Base-by-base conservation (phyloP, 92 coral and sea anemone genomes). In the Galaxea fascicularis region DNA sequence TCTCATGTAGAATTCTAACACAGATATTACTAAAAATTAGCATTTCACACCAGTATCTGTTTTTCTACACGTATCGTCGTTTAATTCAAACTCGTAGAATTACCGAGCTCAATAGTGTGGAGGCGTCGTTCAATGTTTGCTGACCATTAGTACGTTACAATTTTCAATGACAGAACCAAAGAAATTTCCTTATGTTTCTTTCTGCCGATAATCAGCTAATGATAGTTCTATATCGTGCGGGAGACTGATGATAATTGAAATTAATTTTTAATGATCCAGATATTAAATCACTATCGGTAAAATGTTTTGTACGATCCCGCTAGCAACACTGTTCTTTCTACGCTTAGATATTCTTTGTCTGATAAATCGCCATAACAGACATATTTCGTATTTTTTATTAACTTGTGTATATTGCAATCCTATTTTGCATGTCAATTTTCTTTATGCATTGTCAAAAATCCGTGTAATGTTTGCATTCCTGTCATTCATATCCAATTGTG, bases 391-490 rank as follows among this genome's bases (percentile, higher is more conserved):
- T 69, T 69, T 69, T 69, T 7, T 1, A 39, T 35, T 13, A n/a
- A 29, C 6, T 16, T 41, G 39, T 10, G 10, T 18, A 30, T 21
- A 41, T n/a, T n/a, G 28, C n/a, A 7, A 39, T 53, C 51, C 46
- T 35, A 16, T 65, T 66, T 16, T 28, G 17, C 46, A 27, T 29
- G 46, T 66, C 71, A 66, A 31, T 31, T 66, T 1, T 69, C 17
- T 41, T 39, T 41, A 12, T n/a, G 18, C 0, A 1, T 71, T 27
- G 58, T n/a, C 57, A 0, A 44, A 46, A 71, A 22, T 71, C 76
- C 35, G 31, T 71, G 68, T 57, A 24, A 22, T 82, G 78, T 82
- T 71, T 21, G 45, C 86, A 82, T 82, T 70, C 53, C 71, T 82
- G 26, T 71, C 56, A 70, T 82, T 82, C 78, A 15, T 71, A 67